Evolutionary conservation across 1,140 invertebrate species (phyloP).

Genomic region (Anoplophora glabripennis): DNA sequence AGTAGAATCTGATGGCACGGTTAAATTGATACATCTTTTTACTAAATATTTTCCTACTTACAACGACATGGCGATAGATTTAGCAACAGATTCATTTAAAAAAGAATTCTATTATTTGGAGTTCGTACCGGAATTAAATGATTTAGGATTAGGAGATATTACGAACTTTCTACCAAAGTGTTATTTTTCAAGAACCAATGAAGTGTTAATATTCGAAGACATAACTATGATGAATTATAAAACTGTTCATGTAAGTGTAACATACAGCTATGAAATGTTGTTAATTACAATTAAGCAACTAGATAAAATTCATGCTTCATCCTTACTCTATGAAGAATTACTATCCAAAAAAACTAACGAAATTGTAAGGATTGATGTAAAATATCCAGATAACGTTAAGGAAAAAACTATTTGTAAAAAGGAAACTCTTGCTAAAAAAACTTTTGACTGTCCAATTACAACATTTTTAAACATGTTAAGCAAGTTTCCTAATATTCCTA

Average conservation of each 20-base stretch:
- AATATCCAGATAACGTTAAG: constrained; percentile 39
- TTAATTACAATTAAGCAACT: constrained; percentile 15
- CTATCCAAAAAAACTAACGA: constrained; percentile 18
- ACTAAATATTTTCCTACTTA: constrained; percentile 19
- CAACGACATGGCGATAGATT: constrained; percentile 6
- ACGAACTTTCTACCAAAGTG: constrained; percentile 22
- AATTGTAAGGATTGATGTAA: constrained; percentile 9
- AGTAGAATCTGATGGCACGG: no score
- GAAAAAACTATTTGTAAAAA: constrained; percentile 5
- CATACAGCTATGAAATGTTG: constrained; percentile 11
- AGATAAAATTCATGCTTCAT: constrained; percentile 31
- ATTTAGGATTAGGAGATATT: constrained; percentile 12
- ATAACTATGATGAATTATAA: constrained; percentile 13
- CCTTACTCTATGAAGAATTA: constrained; percentile 31
- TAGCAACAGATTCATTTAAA: constrained; percentile 26
- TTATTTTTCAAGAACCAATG: constrained; percentile 15
- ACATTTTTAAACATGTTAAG: background rate
- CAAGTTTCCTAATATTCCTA: constrained; percentile 12
- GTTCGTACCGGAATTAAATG: constrained; percentile 13
- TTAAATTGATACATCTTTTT: no score
- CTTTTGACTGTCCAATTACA: no score
- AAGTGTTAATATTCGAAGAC: constrained; percentile 27
- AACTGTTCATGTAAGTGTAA: constrained; percentile 12
- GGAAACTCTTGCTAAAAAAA: no score
- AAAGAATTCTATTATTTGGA: constrained; percentile 26